Base-by-base conservation (phyloP, 2,797 vertebrate species). In the Takifugu ocellatus region DNA sequence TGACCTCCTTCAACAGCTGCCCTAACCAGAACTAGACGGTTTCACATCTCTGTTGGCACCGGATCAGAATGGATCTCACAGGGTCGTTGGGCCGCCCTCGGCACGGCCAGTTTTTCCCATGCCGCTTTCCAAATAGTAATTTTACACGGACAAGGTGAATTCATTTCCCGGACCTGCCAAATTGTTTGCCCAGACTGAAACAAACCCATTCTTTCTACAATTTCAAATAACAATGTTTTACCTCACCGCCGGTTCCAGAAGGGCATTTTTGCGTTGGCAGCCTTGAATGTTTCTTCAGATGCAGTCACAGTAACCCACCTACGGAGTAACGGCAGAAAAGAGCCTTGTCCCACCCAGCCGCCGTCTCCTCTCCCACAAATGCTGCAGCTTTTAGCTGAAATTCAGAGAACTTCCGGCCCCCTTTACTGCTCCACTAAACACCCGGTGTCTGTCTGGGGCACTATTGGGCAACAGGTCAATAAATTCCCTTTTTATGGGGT, bases 1-100 rank as follows among this genome's bases (percentile, higher is more conserved):
- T 86, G 84, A 89, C 79, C 81, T 79, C 66, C 64, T 86, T 77
- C 69, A 87, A 84, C 87, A 87, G 87, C 87, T 88, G 87, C 77
- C 74, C 70, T 84, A 75, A 88, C 85, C 84, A 83, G 26, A 85
- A 77, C 77, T 45, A 71, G 75, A 86, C 73, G 57, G 69, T 81
- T 85, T 84, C 70, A 78, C 56, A 45, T 78, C 62, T 81, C 68
- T 63, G 36, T 46, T 69, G 75, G 63, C 75, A 46, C 67, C 42
- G 72, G 82, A 86, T 84, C 83, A 85, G 66, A 68, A 72, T 29
- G 65, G 72, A 81, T 77, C 84, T 70, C 64, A 39, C 74, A 75
- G 77, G 78, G 71, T 76, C 51, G 45, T 54, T 25, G 66, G 67
- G 72, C 59, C 77, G 79, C 74, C 71, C 72, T 75, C 68, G 62